Conservation (phyloP, 2,888 invertebrate species). For the Andricus quercusramuli region DNA sequence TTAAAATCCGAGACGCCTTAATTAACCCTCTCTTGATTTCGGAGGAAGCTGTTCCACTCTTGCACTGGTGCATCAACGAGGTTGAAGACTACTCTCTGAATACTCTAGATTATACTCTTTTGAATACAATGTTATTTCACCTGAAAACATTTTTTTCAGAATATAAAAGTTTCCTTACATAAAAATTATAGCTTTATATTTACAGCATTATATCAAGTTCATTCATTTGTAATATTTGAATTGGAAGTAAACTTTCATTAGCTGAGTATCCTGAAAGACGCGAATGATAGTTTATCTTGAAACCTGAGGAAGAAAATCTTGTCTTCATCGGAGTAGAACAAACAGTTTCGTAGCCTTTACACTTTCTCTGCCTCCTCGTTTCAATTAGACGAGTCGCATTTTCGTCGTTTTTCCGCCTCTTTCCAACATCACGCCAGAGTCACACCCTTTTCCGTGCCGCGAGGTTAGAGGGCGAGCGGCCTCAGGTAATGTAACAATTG, state of each 20-base stretch:
- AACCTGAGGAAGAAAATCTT: slow-evolving; percentile 17
- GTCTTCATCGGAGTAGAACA: slow-evolving; percentile 46
- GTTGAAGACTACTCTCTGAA: background rate
- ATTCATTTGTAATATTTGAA: background rate
- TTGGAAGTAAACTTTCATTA: background rate
- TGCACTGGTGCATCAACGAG: background rate
- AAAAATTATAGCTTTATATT: background rate
- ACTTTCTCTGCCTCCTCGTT: slow-evolving; percentile 50
- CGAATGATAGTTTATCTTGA: background rate
- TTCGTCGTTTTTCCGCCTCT: slow-evolving; percentile 38
- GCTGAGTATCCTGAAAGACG: background rate
- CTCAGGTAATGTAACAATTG: slow-evolving; percentile 53
- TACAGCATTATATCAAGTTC: too few relatives aligned
- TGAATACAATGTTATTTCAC: background rate
- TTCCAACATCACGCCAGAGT: slow-evolving; percentile 21
- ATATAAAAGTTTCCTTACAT: background rate
- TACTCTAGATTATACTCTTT: slow-evolving; percentile 9
- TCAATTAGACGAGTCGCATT: slow-evolving; percentile 54
- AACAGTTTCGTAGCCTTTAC: slow-evolving; percentile 45
- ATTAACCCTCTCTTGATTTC: slow-evolving; percentile 34
- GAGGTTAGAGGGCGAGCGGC: slow-evolving; percentile 48
- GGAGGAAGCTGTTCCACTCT: background rate
- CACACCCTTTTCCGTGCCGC: slow-evolving; percentile 45
- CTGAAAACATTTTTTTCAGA: background rate
- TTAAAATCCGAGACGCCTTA: slow-evolving; percentile 28